Percentiles rank a stretch among this genome's conserved stretches.
These are phyloP conservation scores for Tortricodes alternella DNA, from an alignment of 2,888 invertebrate genomes.

Conservation along the genomic window DNA sequence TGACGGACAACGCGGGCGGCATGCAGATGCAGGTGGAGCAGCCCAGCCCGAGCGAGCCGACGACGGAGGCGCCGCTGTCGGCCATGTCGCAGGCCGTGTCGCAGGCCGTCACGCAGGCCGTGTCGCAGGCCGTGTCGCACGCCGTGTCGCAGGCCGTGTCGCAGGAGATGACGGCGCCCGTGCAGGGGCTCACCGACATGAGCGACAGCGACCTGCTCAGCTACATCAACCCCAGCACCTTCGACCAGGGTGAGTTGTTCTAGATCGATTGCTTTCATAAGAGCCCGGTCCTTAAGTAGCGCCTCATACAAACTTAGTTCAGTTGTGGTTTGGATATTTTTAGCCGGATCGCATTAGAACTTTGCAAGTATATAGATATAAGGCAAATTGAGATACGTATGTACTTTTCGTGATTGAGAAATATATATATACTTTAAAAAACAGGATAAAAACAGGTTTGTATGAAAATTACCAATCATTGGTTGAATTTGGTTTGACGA, in stretches of 20 bases:
- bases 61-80: conserved; percentile 63
- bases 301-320: no score
- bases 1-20: conserved; percentile 57
- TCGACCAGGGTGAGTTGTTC: conserved; percentile 89
- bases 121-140: conserved; percentile 75
- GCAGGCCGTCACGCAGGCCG: conserved; percentile 76
- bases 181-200: conserved; percentile 90
- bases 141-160: conserved; percentile 76
- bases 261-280: conserved; percentile 4
- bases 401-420: no score
- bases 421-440: no score
- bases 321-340: no score
- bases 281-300: no score
- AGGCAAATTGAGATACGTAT: no score
- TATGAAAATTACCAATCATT: no score
- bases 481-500: no score
- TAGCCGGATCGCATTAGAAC: no score
- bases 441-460: no score
- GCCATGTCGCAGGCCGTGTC: conserved; percentile 80
- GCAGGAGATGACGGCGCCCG: conserved; percentile 83
- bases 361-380: no score
- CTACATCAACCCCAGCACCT: conserved; percentile 94
- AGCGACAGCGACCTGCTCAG: conserved; percentile 94
- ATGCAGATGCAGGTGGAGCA: conserved; percentile 45
- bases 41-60: conserved; percentile 57